Conservation (phyloP, 2,888 invertebrate genomes). For the Caenorhabditis macrosperma region DNA sequence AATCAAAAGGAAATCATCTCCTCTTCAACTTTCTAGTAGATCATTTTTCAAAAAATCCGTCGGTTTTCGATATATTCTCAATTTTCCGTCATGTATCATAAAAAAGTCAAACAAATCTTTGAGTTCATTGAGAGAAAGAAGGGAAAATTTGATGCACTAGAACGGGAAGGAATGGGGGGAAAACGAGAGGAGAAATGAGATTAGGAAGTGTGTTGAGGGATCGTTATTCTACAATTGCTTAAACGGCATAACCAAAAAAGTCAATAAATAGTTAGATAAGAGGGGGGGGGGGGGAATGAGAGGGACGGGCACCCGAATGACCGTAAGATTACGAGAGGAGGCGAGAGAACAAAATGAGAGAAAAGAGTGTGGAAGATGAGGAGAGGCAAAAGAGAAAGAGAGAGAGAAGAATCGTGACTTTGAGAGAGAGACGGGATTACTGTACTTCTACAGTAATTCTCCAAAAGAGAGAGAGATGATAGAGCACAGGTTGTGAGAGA, state of each 20-base stretch:
- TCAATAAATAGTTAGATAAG: slow-evolving; percentile 28
- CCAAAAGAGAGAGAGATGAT: not conserved
- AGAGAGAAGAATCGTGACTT: not conserved
- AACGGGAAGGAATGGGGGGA: not conserved
- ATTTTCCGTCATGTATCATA: too few relatives aligned
- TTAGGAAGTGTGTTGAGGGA: too few relatives aligned
- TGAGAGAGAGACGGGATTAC: not conserved
- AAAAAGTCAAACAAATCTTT: not conserved
- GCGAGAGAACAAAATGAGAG: too few relatives aligned
- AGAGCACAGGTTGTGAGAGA: not conserved
- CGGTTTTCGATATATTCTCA: not conserved
- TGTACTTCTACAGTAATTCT: not conserved
- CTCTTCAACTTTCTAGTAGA: too few relatives aligned
- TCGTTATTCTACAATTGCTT: too few relatives aligned
- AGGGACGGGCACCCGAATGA: slow-evolving; percentile 49
- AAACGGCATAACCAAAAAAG: not conserved
- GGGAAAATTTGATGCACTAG: slow-evolving; percentile 25
- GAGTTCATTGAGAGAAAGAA: not conserved
- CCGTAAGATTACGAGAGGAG: slow-evolving; percentile 30
- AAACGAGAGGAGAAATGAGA: not conserved
- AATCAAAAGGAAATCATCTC: too few relatives aligned
- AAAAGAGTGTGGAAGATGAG: slow-evolving; percentile 3
- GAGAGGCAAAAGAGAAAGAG: not conserved
- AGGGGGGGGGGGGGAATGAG: not conserved
- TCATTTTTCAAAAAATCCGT: too few relatives aligned